Base-by-base conservation (phyloP, 1,140 invertebrate genomes). In the Phortica variegata region DNA sequence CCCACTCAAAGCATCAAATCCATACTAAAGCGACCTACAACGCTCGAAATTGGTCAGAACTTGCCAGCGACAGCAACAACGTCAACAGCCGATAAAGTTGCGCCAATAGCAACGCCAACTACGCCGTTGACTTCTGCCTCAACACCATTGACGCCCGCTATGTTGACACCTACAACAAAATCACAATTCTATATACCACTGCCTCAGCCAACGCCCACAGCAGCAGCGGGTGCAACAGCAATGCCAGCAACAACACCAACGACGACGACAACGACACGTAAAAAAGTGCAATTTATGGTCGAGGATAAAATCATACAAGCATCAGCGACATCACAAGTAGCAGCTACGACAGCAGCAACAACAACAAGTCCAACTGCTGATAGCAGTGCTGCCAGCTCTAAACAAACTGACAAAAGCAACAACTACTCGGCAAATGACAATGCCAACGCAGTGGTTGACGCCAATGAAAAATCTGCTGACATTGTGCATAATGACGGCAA, bases 121-220 rank as follows among this genome's bases (percentile, higher is more conserved):
- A 38, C 17, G 20, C 19, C 36, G 12, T 10, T 8, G 12, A 16
- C 21, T 26, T 43, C 44, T 9, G 18, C 54, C 47, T 21, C 43
- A 32, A 23, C 48, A 17, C 26, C 56, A 23, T 18, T 47, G 16
- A 40, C 7, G 3, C 5, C 19, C 9, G 13, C 38, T 5, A 6
- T 17, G 45, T 18, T 43, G 39, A 68, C 68, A 47, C 55, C 63
- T 9, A 60, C 69, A 65, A 79, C 79, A 65, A 79, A 80, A 54
- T 82, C 84, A 51, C 80, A 83, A 58, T 86, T 86, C 79, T 86
- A 86, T 68, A 75, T 86, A 52, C 84, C 84, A 7, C 80, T 83
- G 55, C 83, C 83, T 31, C 73, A 75, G 48, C 48, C 47, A 2
- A 37, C 74, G 15, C 40, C 39, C 8, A 44, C 38, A 32, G 8